Base-by-base conservation (phyloP, 2,797 vertebrate species). In the Valencia hispanica region DNA sequence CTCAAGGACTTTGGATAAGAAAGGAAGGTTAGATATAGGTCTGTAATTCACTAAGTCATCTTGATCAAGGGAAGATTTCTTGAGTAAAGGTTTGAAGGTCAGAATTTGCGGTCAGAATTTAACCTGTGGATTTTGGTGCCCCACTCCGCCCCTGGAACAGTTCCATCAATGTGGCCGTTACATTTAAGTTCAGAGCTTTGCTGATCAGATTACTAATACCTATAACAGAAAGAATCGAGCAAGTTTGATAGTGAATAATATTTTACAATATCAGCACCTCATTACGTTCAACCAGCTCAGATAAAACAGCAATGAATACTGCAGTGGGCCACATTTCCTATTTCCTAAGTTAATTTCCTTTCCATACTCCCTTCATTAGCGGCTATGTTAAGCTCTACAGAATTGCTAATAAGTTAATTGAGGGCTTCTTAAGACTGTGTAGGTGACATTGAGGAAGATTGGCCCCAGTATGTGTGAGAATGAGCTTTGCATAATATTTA, bases 381-480 rank as follows among this genome's bases (percentile, higher is more conserved):
- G 32, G 30, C 70, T 73, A 68, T 79, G 84, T 91, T 90, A 89
- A 91, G 90, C 90, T 86, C 84, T 82, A 85, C 86, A 85, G 91
- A 86, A 84, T 84, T 84, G 79, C 85, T 91, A 92, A 92, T 88
- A 87, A 87, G 86, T 89, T 94, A 93, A 94, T 91, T 90, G 87
- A 88, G 88, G 86, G 82, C 88, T 92, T 90, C 89, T 93, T 90
- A 91, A 89, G 89, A 87, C 81, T 93, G 89, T 90, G 79, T 88
- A 90, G 91, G 90, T 92, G 92, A 93, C 93, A 92, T 91, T 93
- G 91, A 94, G 72, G 75, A 86, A 87, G 87, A 90, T 85, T 89
- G 88, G 83, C 85, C 86, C 73, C 86, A 78, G 78, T 82, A 70
- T 85, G 87, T 87, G 84, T 79, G 78, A 80, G 86, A 91, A 90